Evolutionary conservation across 2,888 invertebrate genomes (phyloP), one percentile per base, ranked within the genome.

Genomic region (Patella depressa): DNA sequence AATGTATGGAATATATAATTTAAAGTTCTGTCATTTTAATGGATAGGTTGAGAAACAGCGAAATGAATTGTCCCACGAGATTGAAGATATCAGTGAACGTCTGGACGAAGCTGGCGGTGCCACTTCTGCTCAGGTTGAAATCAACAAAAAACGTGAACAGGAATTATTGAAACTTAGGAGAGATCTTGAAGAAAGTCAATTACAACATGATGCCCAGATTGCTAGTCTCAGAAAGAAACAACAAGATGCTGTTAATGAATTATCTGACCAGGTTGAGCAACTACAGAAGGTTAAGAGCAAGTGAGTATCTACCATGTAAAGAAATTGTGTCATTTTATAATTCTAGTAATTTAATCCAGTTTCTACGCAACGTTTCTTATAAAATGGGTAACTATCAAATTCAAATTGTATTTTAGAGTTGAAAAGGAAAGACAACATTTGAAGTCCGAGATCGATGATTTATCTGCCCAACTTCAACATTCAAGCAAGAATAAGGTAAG

Each of bases 391-490:
- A 9, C 45, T 45, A 45, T 45, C 9, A 45, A 45, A 45, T 45
- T 9, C 45, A 45, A 45, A 55, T 15, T 53, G 12, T 24, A 75
- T 80, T 80, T 14, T 80, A 93, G 93, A 95, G 96, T 97, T 94
- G 99, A 99, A 94, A 98, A 99, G 94, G 99, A 99, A 93, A 97
- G 97, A 94, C 95, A 96, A 93, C 96, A 97, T 94, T 96, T 97
- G 94, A 97, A 96, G 93, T 95, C 96, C 93, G 98, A 99, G 94
- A 94, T 97, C 93, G 98, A 98, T 94, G 99, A 99, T 93, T 95
- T 98, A 92, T 96, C 97, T 92, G 96, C 96, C 91, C 96, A 96
- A 93, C 95, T 98, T 93, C 99, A 99, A 94, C 97, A 98, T 93
- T 95, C 98, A 93, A 95, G 96, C 94, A 98, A 98, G 94, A 97